A percentile compares a stretch with the other conserved stretches of the same genome.
Evolutionary conservation across 2,797 vertebrate genomes (phyloP).

Genomic region (Typhlichthys eigenmanni): DNA sequence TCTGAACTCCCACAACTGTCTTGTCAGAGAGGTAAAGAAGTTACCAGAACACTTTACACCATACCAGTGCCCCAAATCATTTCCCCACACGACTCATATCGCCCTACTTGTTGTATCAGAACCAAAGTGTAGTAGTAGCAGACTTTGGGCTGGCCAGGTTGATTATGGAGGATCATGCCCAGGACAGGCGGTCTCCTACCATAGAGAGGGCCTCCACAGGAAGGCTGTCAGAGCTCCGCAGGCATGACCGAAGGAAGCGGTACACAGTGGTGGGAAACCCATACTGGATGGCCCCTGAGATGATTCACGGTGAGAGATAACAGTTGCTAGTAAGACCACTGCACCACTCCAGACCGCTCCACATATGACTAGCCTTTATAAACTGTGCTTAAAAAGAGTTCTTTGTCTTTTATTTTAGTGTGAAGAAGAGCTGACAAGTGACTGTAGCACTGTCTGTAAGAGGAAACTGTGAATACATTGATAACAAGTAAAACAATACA

Average conservation of each 20-base stretch:
- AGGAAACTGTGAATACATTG: too few relatives aligned
- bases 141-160: constrained; percentile 93
- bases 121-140: constrained; percentile 93
- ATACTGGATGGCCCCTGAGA: constrained; percentile 99
- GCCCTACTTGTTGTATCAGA: constrained; percentile 67
- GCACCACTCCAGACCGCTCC: background rate
- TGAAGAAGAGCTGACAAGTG: too few relatives aligned
- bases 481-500: too few relatives aligned
- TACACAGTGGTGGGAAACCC: constrained; percentile 98
- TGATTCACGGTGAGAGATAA: constrained; percentile 88
- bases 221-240: constrained; percentile 80
- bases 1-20: constrained; percentile 96
- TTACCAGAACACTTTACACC: background rate
- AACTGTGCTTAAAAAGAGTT: too few relatives aligned
- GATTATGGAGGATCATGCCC: constrained; percentile 85
- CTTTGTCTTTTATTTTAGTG: too few relatives aligned
- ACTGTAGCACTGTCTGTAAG: too few relatives aligned
- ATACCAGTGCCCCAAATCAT: constrained; percentile 3
- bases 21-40: constrained; percentile 89
- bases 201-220: constrained; percentile 62
- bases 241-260: constrained; percentile 87
- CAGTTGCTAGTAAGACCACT: background rate
- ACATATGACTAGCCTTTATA: too few relatives aligned
- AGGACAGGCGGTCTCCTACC: constrained; percentile 46
- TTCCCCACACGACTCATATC: background rate